Evolutionary conservation across 2,113 vertebrate genomes (phyloP).

Genomic region (Cyrtonyx montezumae): DNA sequence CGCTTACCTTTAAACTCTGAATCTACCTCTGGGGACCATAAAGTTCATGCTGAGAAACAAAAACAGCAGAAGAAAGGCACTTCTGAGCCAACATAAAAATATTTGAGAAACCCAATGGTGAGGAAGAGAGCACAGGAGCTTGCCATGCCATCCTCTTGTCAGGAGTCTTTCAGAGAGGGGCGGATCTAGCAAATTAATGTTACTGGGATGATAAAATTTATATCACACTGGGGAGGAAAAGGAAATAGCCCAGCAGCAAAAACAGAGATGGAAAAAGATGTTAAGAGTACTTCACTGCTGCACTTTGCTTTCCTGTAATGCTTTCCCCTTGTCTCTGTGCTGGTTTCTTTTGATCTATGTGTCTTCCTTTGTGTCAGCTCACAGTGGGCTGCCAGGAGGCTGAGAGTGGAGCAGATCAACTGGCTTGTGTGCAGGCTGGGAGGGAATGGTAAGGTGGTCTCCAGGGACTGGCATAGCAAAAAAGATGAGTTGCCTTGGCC

Average conservation of each 20-base stretch:
- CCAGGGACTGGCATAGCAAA: neutral
- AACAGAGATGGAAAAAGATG: neutral
- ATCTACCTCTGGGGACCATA: neutral
- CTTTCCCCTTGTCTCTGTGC: neutral
- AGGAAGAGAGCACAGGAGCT: neutral
- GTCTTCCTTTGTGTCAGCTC: neutral
- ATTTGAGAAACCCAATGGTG: neutral
- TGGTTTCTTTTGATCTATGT: neutral
- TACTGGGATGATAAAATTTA: neutral
- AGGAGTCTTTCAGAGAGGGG: neutral
- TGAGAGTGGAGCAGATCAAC: neutral
- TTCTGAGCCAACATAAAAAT: slow-evolving; percentile 26
- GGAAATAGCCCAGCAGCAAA: slow-evolving; percentile 3
- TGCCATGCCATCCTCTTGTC: neutral
- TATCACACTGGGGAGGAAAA: neutral
- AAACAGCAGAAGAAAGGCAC: slow-evolving; percentile 20
- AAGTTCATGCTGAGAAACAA: neutral
- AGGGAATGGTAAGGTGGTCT: neutral
- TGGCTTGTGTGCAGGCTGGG: neutral
- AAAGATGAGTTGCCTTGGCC: neutral
- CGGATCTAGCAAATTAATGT: neutral
- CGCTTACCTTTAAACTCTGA: neutral
- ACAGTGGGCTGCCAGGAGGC: neutral
- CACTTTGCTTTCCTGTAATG: neutral
- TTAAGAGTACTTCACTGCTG: neutral